Evolutionary conservation across 2,797 vertebrate genomes (phyloP), one percentile per base, ranked within the genome.

Genomic region (Hydrocynus forskahlii): DNA sequence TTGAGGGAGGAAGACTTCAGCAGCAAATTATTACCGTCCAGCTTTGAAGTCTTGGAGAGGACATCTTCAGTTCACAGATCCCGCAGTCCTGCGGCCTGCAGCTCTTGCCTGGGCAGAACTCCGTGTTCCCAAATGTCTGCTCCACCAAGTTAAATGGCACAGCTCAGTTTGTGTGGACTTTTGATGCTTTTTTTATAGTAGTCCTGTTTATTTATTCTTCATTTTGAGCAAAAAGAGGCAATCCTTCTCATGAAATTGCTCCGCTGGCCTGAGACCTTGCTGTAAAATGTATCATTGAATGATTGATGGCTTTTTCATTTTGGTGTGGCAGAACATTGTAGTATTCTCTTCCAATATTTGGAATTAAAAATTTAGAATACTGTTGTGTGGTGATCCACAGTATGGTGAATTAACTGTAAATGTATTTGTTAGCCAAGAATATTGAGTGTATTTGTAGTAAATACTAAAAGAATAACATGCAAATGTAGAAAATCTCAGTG

Each of bases 1-100:
- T 8, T 59, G 71, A 73, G 73, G 57, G 52, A 40, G 71, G 48
- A 54, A 25, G 59, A 29, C 38, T 68, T 75, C 13, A 43, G 70
- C n/a, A 12, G 48, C 48, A 80, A 64, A 74, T 54, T 54, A 40
- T 25, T 48, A 19, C 57, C 13, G 59, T 40, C 70, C 48, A 16
- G 21, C 45, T 66, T 80, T 80, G 29, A 66, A 59, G 57, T 54
- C 45, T 52, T 13, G 2, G 14, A 50, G 43, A 52, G 77, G 43
- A 50, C 19, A 8, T 43, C 62, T 66, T 16, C 43, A 74, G 7
- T 38, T 66, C 66, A 55, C 23, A 14, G 43, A 57, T 59, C 9
- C 76, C 52, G 17, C 75, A 69, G n/a, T 50, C 62, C 48, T 70
- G 67, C 6, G 40, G 38, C 17, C 16, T 45, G 54, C 19, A 48